Conservation (phyloP, 2,797 vertebrate species). For the Sebastes iracundus region DNA sequence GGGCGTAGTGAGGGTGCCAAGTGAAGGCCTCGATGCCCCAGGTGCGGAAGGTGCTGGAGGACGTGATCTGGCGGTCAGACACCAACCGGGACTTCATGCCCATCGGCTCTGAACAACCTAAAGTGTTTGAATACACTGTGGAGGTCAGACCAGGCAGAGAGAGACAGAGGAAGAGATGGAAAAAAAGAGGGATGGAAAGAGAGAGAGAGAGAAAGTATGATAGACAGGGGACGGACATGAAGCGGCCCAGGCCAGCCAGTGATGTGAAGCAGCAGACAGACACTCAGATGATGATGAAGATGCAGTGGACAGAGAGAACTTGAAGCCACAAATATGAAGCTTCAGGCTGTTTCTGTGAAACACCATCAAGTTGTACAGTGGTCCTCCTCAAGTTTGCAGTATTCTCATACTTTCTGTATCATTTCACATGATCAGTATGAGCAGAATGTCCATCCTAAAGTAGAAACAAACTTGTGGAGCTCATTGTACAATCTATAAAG, state of each 20-base stretch:
- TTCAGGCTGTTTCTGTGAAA: not conserved
- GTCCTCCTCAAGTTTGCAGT: not conserved
- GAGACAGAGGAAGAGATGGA: conserved; percentile 1
- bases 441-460: not conserved
- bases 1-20: conserved; percentile 90
- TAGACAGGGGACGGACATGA: conserved; percentile 54
- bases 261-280: conserved; percentile 30
- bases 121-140: conserved; percentile 87
- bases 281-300: not conserved
- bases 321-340: not conserved
- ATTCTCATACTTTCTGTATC: not conserved
- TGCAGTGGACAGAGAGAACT: not conserved
- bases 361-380: not conserved
- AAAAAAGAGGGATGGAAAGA: conserved; percentile 43
- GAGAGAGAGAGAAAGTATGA: conserved; percentile 50
- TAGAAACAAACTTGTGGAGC: conserved; percentile 5
- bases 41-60: conserved; percentile 92
- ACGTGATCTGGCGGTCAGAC: conserved; percentile 87
- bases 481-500: not conserved
- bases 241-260: conserved; percentile 39
- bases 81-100: conserved; percentile 91
- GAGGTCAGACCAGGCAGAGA: conserved; percentile 59
- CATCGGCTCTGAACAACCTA: conserved; percentile 96
- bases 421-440: not conserved
- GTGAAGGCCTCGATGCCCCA: conserved; percentile 92